Base-by-base conservation (phyloP, 2,797 vertebrate genomes). In the Muscicapa striata region DNA sequence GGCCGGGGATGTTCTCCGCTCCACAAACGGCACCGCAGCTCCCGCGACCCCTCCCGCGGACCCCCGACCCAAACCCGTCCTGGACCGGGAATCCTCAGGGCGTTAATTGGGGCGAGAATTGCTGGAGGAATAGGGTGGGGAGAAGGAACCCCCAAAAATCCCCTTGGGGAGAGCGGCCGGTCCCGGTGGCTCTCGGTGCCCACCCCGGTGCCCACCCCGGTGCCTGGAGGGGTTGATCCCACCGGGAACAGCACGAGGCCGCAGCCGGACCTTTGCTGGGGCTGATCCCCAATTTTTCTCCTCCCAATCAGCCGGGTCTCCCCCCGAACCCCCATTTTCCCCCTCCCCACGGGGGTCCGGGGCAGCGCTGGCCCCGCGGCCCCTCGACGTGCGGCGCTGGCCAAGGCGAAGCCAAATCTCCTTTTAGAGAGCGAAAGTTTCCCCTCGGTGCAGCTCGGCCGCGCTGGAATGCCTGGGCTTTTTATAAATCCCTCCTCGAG, bases 341-440 rank as follows among this genome's bases (percentile, higher is more conserved):
- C 11, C 45, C 43, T 62, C 16, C 24, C 18, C 30, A 2, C 22
- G 2, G 24, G 91, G 91, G 86, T 72, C 66, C 5, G 1, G 63
- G 7, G 30, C 32, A 83, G 81, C 48, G 23, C 69, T 81, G 20
- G 11, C 76, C 90, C 87, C 22, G 9, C 15, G 13, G 80, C 76
- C 78, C 89, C 87, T 93, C 87, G 78, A 92, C 67, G 89, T 93
- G 96, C 87, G 86, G 92, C 74, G 82, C 87, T 23, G 94, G 73
- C 46, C 5, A 40, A 30, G 45, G 64, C 61, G 43, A 88, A 92
- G 94, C 92, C 92, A 93, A 93, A 94, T 96, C 63, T 94, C 94
- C 95, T 93, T 95, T 91, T 94, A 92, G 95, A 96, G 95, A 85
- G 95, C 43, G 90, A 95, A 89, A 59, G 78, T 61, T 94, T 91